A percentile compares a stretch with the other conserved stretches of the same genome.
Evolutionary conservation across 2,113 vertebrate species (phyloP).

Genomic region (Neomonachus schauinslandi): DNA sequence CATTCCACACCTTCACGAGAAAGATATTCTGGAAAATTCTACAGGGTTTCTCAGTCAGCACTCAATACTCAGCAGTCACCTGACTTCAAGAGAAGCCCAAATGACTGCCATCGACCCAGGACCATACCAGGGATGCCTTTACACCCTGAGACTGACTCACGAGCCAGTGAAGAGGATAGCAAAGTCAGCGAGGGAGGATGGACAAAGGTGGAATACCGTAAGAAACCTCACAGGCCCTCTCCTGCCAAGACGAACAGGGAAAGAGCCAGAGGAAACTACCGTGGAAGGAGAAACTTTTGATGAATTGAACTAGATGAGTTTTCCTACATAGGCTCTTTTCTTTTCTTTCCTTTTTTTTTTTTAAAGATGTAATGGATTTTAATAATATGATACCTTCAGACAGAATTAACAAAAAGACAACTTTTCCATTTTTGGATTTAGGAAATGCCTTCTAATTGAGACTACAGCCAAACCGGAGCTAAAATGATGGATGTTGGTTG

Average conservation of each 20-base stretch:
- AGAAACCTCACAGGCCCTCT: slow-evolving; percentile 87
- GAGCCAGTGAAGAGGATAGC: slow-evolving; percentile 85
- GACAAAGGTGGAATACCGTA: slow-evolving; percentile 94
- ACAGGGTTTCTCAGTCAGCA: slow-evolving; percentile 60
- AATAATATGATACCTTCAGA: not conserved
- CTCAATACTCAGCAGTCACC: slow-evolving; percentile 31
- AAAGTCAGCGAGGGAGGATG: slow-evolving; percentile 92
- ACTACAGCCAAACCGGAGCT: not conserved
- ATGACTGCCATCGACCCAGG: slow-evolving; percentile 65
- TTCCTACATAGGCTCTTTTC: not conserved
- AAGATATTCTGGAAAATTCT: slow-evolving; percentile 68
- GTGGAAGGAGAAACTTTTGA: slow-evolving; percentile 86
- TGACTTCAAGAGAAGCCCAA: slow-evolving; percentile 83
- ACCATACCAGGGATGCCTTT: slow-evolving; percentile 93
- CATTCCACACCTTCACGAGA: slow-evolving; percentile 59
- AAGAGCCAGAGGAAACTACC: slow-evolving; percentile 86
- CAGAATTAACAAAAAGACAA: slow-evolving; percentile 35
- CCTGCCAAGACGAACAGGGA: slow-evolving; percentile 89
- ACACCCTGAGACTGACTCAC: slow-evolving; percentile 73
- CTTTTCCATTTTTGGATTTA: not conserved
- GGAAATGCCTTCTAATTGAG: slow-evolving; percentile 6
- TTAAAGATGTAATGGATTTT: slow-evolving; percentile 44
- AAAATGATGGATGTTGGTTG: not conserved
- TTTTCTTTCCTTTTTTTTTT: not conserved
- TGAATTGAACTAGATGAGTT: not conserved